These are phyloP conservation scores for mouse (Mus musculus) DNA, from an alignment of 2,113 vertebrate genomes.

Conservation along the genomic window GRCm39 chr11:84768001-84768500, in stretches of 20 bases:
- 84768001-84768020: slow-evolving; percentile 92
- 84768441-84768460: slow-evolving; percentile 85
- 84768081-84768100: slow-evolving; percentile 84
- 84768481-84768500: slow-evolving; percentile 89
- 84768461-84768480: slow-evolving; percentile 91
- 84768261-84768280: slow-evolving; percentile 84
- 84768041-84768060: background rate
- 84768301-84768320: slow-evolving; percentile 77
- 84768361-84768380: slow-evolving; percentile 94
- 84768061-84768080: background rate
- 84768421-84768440: slow-evolving; percentile 94
- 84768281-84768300: slow-evolving; percentile 82
- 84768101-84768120: slow-evolving; percentile 87
- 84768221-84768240: slow-evolving; percentile 95
- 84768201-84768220: slow-evolving; percentile 94
- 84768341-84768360: slow-evolving; percentile 88
- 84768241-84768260: slow-evolving; percentile 87
- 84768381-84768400: slow-evolving; percentile 95
- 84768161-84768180: slow-evolving; percentile 87
- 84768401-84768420: slow-evolving; percentile 92
- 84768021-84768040: slow-evolving; percentile 47
- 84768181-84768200: slow-evolving; percentile 89
- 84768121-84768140: slow-evolving; percentile 88
- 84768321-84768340: slow-evolving; percentile 89
- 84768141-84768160: slow-evolving; percentile 90